Conservation (phyloP, 2,113 vertebrate genomes). For the Notarius lentiginosus region DNA sequence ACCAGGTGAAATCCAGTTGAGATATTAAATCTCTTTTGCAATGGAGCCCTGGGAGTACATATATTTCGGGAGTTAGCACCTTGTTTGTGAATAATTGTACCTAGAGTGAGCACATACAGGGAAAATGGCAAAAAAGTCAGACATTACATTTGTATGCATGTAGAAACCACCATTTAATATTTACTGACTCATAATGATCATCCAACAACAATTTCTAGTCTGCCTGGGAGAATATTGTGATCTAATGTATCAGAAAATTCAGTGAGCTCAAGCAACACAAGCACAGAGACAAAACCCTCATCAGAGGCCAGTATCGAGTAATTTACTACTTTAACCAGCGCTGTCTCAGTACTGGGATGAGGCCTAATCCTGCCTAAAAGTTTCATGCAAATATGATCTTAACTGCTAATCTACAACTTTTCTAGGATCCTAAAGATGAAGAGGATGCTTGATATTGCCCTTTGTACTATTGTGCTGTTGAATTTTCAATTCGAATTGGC, state of each 20-base stretch:
- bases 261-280: neutral
- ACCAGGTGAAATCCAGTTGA: too few species aligned
- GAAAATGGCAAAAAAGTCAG: neutral
- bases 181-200: neutral
- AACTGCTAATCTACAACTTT: neutral
- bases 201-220: neutral
- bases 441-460: neutral
- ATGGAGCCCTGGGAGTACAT: too few species aligned
- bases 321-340: slow-evolving; percentile 3
- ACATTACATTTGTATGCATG: neutral
- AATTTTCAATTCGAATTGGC: neutral
- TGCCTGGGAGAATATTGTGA: neutral
- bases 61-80: too few species aligned
- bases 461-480: neutral
- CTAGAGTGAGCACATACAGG: neutral
- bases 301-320: neutral
- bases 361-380: neutral
- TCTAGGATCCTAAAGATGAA: neutral
- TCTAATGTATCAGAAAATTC: neutral
- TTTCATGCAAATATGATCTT: neutral
- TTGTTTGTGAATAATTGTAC: neutral
- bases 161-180: neutral
- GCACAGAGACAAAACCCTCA: neutral
- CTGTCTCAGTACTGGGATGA: neutral
- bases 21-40: too few species aligned